Conservation (phyloP, 2,113 vertebrate species). For the Tragulus kanchil region DNA sequence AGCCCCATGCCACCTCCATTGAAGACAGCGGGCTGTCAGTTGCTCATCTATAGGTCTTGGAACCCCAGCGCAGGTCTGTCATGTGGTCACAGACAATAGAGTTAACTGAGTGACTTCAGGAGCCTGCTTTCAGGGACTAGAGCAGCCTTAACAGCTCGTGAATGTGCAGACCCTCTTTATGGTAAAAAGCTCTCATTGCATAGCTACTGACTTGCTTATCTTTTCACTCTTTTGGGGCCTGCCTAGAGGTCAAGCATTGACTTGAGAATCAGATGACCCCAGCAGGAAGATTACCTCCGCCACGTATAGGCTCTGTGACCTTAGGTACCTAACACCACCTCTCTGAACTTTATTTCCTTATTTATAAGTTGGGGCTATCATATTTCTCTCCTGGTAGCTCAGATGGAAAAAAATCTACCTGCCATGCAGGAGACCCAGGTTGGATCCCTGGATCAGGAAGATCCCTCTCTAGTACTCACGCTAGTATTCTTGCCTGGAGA, state of each 20-base stretch:
- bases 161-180: not conserved
- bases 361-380: not conserved
- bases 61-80: not conserved
- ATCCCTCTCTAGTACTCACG: not conserved
- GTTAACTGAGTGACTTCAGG: not conserved
- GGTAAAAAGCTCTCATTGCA: not conserved
- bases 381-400: not conserved
- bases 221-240: rapidly evolving
- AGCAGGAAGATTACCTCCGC: not conserved
- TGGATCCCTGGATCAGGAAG: not conserved
- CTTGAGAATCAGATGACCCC: not conserved
- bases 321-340: not conserved
- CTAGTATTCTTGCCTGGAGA: not conserved
- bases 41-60: not conserved
- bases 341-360: not conserved
- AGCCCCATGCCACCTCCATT: not conserved
- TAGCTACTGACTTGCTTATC: not conserved
- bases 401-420: not conserved
- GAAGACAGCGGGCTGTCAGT: not conserved
- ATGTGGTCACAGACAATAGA: too few species aligned
- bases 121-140: not conserved
- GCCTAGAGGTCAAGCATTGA: not conserved
- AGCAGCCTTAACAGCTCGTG: not conserved
- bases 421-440: not conserved
- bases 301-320: not conserved